Base-by-base conservation (phyloP, 2,888 invertebrate species). In the Nymphalis c-album region DNA sequence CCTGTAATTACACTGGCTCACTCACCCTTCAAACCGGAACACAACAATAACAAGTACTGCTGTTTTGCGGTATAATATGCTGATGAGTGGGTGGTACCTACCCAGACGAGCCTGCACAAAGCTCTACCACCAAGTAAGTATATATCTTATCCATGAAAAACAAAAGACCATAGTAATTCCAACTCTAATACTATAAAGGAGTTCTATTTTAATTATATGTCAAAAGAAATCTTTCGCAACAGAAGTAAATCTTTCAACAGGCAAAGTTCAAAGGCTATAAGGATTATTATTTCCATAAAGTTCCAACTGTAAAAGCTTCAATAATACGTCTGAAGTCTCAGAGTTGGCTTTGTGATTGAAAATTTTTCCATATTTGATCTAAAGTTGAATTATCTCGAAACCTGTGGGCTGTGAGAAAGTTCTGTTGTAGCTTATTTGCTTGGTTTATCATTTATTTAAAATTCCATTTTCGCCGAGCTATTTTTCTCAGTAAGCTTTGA, bases 301-400 rank as follows among this genome's bases (percentile, higher is more conserved):
- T 22, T 51, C 5, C 22, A 17, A 16, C 13, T 22, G 3, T 51
- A 22, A 22, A 51, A 22, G 20, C 51, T 10, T 40, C 40, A 20
- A 51, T 51, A 51, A 51, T 51, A 10, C 51, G 26, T 13, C 22
- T 20, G 20, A 22, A 22, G 40, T 51, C 20, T 51, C 13, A 51
- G 22, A 51, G 51, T 20, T 22, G 51, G 51, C 16, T 51, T 51
- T 51, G 51, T 22, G 51, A 22, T 22, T 13, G 51, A 51, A 51
- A 51, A 22, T 16, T 22, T 16, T 51, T 51, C 22, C 51, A 51
- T 51, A 51, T 51, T 51, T 6, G 22, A 10, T 51, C 16, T 22
- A 22, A 51, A 51, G 22, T 51, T 51, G 51, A 51, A 51, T 51
- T 51, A 51, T 22, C 20, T 16, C 5, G 26, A 20, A 51, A 1